Evolutionary conservation across 1,140 invertebrate species (phyloP).

Genomic region (Yoshiicerus persimilis): DNA sequence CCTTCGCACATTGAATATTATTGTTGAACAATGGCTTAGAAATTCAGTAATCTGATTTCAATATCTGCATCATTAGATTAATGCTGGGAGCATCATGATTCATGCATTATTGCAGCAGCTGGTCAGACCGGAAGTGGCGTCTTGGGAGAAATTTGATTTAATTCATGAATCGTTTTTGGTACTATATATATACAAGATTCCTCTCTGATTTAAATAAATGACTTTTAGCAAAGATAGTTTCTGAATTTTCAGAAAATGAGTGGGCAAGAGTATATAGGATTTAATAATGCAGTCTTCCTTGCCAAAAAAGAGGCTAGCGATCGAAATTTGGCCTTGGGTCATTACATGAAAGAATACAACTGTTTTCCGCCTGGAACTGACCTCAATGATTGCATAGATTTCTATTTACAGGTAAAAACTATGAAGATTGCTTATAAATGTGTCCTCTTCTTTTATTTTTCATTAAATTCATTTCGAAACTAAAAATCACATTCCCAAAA

Average conservation of each 20-base stretch:
- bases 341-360: constrained; percentile 96
- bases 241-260: constrained; percentile 66
- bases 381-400: constrained; percentile 90
- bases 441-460: neutral
- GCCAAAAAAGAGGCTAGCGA: constrained; percentile 90
- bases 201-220: neutral
- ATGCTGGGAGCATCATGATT: constrained; percentile 90
- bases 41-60: neutral
- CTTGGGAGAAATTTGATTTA: constrained; percentile 86
- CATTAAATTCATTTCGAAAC: too few relatives aligned
- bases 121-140: constrained; percentile 79
- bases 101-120: constrained; percentile 83
- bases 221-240: neutral
- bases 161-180: constrained; percentile 72
- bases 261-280: constrained; percentile 88
- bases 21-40: neutral
- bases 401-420: constrained; percentile 87
- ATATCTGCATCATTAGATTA: constrained; percentile 53
- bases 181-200: neutral
- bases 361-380: constrained; percentile 88
- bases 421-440: neutral
- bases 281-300: constrained; percentile 94
- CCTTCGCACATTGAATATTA: neutral
- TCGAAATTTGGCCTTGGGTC: constrained; percentile 93
- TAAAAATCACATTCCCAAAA: too few relatives aligned